Percentiles rank a stretch among this genome's conserved stretches.
These are phyloP conservation scores for Prochilodus magdalenae DNA, from an alignment of 2,113 vertebrate species.

Conservation along the genomic window DNA sequence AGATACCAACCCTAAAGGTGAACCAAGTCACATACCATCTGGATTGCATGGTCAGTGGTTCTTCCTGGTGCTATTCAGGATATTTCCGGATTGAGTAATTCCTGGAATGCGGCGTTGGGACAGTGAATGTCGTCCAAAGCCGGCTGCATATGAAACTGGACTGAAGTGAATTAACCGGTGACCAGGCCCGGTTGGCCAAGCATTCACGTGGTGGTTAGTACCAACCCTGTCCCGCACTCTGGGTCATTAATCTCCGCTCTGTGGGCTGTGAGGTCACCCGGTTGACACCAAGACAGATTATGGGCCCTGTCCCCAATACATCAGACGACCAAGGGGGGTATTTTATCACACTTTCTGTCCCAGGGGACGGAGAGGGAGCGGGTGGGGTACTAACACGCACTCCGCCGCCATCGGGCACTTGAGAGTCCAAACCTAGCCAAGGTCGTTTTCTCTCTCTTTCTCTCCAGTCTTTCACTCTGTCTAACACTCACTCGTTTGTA, in stretches of 20 bases:
- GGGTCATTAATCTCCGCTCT: conserved; percentile 35
- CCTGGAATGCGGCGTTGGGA: background rate
- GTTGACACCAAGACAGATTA: conserved; percentile 52
- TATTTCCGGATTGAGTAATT: background rate
- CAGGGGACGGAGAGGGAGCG: background rate
- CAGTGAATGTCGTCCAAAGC: background rate
- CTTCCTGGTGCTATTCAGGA: too few species aligned
- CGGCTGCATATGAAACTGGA: background rate
- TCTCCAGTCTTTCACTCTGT: background rate
- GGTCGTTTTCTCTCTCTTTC: conserved; percentile 36
- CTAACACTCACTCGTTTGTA: background rate
- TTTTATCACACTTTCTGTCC: conserved; percentile 47
- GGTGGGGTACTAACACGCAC: background rate
- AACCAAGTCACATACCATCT: too few species aligned
- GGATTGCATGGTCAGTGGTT: too few species aligned
- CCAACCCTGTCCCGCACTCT: background rate
- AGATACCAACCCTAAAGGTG: too few species aligned
- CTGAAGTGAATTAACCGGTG: background rate
- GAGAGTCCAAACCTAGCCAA: conserved; percentile 27
- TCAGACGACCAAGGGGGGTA: conserved; percentile 52
- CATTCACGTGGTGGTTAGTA: conserved; percentile 9
- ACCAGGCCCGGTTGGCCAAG: background rate
- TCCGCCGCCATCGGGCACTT: conserved; percentile 11
- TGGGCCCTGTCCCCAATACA: conserved; percentile 44
- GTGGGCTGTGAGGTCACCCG: conserved; percentile 40